A percentile compares a stretch with the other conserved stretches of the same genome.
phyloP scores from a whole-genome alignment of 2,888 invertebrate species.

The Steinernema carpocapsae region DNA sequence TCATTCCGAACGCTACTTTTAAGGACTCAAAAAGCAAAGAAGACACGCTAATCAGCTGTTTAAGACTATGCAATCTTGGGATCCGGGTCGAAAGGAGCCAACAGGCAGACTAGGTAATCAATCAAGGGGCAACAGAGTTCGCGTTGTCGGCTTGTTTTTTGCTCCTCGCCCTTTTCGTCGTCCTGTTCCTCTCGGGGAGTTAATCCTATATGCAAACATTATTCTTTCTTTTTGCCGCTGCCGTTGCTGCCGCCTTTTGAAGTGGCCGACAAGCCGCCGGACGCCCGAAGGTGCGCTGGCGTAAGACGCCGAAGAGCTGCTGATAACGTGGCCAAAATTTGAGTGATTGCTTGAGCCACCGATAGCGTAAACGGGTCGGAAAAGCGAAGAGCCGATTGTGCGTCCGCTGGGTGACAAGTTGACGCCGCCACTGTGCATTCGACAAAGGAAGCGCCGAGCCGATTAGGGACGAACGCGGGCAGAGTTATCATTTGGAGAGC shows the following conservation, averaged over 20 bases:
- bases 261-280: not conserved
- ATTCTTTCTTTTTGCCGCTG: conserved; percentile 30
- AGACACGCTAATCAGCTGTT: too few relatives aligned
- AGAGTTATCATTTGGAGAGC: not conserved
- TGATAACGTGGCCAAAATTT: too few relatives aligned
- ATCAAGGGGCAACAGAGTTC: conserved; percentile 10
- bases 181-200: not conserved
- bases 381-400: conserved; percentile 8
- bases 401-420: conserved; percentile 21
- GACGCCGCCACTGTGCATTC: not conserved
- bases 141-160: conserved; percentile 23
- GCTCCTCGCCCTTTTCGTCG: not conserved
- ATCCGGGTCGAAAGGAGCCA: not conserved
- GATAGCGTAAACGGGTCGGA: conserved; percentile 19
- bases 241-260: conserved; percentile 27
- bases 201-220: conserved; percentile 31
- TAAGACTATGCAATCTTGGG: too few relatives aligned
- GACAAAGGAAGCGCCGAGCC: too few relatives aligned
- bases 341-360: not conserved
- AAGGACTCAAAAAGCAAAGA: too few relatives aligned
- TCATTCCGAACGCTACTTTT: not conserved
- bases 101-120: not conserved
- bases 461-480: not conserved
- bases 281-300: conserved; percentile 7
- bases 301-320: conserved; percentile 3